phyloP scores from a whole-genome alignment of 2,113 vertebrate genomes.

The Sceloporus tristichus region DNA sequence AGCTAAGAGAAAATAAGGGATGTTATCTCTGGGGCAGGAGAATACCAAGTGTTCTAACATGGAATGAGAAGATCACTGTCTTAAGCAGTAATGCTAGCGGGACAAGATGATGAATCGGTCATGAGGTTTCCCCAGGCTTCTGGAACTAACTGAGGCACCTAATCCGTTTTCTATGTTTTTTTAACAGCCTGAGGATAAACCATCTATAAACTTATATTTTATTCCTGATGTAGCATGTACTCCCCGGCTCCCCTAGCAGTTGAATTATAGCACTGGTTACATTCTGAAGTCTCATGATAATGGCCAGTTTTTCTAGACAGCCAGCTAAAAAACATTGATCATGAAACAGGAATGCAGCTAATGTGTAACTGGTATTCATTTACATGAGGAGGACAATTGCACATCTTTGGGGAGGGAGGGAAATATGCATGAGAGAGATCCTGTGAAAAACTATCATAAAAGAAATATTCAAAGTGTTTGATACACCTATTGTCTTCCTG shows the following conservation, averaged over 20 bases:
- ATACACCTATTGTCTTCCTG: too few relatives aligned
- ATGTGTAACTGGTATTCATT: too few relatives aligned
- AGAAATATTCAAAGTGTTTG: too few relatives aligned
- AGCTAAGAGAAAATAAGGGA: neutral
- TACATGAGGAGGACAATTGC: neutral
- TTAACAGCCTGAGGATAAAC: conserved; percentile 44
- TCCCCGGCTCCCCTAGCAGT: conserved; percentile 48
- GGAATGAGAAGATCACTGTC: neutral
- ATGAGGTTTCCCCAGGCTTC: conserved; percentile 15
- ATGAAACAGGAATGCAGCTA: conserved; percentile 44
- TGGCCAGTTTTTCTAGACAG: conserved; percentile 46
- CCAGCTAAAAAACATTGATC: conserved; percentile 44
- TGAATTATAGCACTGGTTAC: conserved; percentile 55
- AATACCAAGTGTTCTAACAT: neutral
- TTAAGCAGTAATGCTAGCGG: neutral
- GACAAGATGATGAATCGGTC: neutral
- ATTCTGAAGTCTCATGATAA: conserved; percentile 54
- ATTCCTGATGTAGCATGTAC: neutral
- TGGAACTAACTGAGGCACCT: conserved; percentile 23
- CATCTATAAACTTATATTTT: conserved; percentile 54
- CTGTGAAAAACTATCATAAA: too few relatives aligned
- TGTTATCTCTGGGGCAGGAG: neutral
- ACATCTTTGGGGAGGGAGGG: neutral
- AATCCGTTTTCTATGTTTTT: conserved; percentile 42
- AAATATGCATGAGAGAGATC: too few relatives aligned